These are phyloP conservation scores for Apistogramma diplotaenia DNA, from an alignment of 2,113 vertebrate genomes.

Conservation along the genomic window DNA sequence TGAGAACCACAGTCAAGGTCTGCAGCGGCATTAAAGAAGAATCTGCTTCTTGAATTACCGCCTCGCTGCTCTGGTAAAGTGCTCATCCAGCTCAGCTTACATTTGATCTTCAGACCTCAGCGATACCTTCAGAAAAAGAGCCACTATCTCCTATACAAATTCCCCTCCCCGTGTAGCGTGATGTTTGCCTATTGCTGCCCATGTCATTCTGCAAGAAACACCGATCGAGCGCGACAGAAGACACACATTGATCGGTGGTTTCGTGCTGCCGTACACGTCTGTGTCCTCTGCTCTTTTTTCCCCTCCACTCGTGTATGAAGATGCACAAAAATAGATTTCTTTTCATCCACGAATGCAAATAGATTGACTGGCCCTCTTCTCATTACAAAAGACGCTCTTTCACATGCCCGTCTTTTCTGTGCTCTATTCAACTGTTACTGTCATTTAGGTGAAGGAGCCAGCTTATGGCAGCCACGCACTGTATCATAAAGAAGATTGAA, in stretches of 20 bases:
- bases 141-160: neutral
- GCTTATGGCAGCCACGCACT: slow-evolving; percentile 27
- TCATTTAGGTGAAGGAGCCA: slow-evolving; percentile 56
- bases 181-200: slow-evolving; percentile 3
- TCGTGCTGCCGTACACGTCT: neutral
- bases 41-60: slow-evolving; percentile 7
- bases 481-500: slow-evolving; percentile 57
- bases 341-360: slow-evolving; percentile 52
- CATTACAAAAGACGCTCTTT: slow-evolving; percentile 44
- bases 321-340: slow-evolving; percentile 44
- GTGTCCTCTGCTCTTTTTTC: neutral
- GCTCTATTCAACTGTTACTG: slow-evolving; percentile 55
- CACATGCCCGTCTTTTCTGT: slow-evolving; percentile 4
- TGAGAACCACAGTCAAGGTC: slow-evolving; percentile 3
- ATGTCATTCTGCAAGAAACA: slow-evolving; percentile 3
- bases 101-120: neutral
- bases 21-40: neutral
- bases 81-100: neutral
- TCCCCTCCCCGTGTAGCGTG: neutral
- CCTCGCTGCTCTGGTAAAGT: neutral
- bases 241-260: slow-evolving; percentile 38
- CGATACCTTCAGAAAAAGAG: neutral
- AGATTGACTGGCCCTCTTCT: slow-evolving; percentile 56
- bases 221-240: slow-evolving; percentile 30
- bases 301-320: neutral